Base-by-base conservation (phyloP, 1,140 invertebrate species). In the Drosophila nebulosa region DNA sequence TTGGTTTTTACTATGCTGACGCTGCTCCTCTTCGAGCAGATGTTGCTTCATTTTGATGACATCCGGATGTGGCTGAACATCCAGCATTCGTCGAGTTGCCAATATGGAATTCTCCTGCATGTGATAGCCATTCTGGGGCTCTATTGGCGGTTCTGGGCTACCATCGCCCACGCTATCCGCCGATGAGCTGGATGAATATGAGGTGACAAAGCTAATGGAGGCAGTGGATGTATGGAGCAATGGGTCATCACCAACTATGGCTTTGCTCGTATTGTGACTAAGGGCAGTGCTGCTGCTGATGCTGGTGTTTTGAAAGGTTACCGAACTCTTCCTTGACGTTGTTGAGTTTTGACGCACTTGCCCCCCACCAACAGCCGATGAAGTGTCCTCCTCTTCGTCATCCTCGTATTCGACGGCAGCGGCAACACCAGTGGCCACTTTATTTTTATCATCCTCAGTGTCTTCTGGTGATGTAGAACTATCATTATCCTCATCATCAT, bases 161-260 rank as follows among this genome's bases (percentile, higher is more conserved):
- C 56, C 39, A 6, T 55, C 64, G 6, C 50, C 24, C 2, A 12
- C 53, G 9, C 59, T 64, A 16, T 66, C 69, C 3, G 63, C 61
- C 1, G 59, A 72, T 6, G 69, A 72, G 14, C 75, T 64, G 36
- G 73, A 77, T 18, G 76, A 75, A 51, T 61, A 71, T 46, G 66
- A 81, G 24, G 79, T 91, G 62, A 79, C 75, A 52, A 90, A 90
- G 51, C 89, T 90, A n/a, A 89, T 88, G 4, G 81, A 88, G n/a
- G 84, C 83, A 50, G 64, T 88, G 1, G 80, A 86, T 4, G 68
- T 62, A 6, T 90, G n/a, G n/a, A n/a, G 39, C 16, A 46, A 46
- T 46, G 16, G 64, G 10, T 78, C 63, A 12, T 63, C 63, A 12
- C 60, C 64, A 50, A 62, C 52, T 21, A 21, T 18, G 7, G 64